Evolutionary conservation across 2,888 invertebrate species (phyloP), one percentile per base, ranked within the genome.

Genomic region (Acrobasis suavella): DNA sequence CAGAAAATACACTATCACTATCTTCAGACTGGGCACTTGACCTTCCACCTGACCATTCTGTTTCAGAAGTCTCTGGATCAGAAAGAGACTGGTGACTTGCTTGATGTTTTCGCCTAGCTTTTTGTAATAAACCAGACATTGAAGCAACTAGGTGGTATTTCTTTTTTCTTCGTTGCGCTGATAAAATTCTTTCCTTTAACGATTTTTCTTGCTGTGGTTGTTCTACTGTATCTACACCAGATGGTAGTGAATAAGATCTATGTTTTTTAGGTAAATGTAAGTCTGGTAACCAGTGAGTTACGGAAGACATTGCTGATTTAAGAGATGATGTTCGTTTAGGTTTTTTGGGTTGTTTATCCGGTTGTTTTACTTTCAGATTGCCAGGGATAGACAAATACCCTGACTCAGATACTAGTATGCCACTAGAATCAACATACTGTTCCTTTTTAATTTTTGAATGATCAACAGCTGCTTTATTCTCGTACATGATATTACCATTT

Each of bases 91-190:
- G 95, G 69, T 93, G 91, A 70, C 93, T 91, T 39, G 92, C 87
- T 76, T 92, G 92, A 39, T 94, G 93, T 84, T 94, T 95, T 73
- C 95, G 86, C 80, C 96, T 96, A 0, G 97, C 97, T 89, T 97
- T 97, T 82, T 97, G 96, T 72, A 97, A 89, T 67, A 97, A 94
- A 22, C 96, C 97, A 1, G 96, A 97, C 87, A 97, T 95, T 0
- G 97, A 97, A 0, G 96, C 95, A 0, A 97, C 96, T 61, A 97
- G 91, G 7, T 95, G 95, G 71, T 96, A 96, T 78, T 96, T 96
- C 82, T 96, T 96, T 87, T 96, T 96, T 76, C 95, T 95, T 73
- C 93, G 81, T 70, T 92, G 92, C 7, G 91, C 91, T 14, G 89
- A 89, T 64, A 91, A 71, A 69, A 91, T 85, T 74, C 92, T 82